phyloP scores from a whole-genome alignment of 2,888 invertebrate species.

The Nycteola revayana region DNA sequence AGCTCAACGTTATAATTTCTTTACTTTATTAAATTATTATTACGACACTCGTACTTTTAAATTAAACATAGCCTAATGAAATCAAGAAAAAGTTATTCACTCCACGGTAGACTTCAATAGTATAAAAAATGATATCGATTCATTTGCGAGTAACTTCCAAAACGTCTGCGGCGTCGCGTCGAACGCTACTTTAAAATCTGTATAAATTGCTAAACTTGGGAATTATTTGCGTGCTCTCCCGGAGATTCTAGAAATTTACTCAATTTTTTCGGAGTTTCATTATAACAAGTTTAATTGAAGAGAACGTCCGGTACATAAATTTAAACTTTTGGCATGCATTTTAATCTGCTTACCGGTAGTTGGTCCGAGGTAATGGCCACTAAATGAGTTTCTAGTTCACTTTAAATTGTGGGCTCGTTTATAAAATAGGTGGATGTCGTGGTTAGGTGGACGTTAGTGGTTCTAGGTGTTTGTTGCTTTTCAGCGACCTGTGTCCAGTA shows the following conservation, averaged over 20 bases:
- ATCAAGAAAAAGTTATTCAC: constrained; percentile 27
- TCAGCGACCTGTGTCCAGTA: constrained; percentile 14
- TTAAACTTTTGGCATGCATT: constrained; percentile 76
- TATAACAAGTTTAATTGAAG: constrained; percentile 79
- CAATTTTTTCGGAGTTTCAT: constrained; percentile 72
- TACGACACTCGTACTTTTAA: too few species aligned
- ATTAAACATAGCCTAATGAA: too few species aligned
- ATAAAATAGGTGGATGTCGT: constrained; percentile 34
- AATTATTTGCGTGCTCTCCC: constrained; percentile 65
- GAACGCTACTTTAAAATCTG: constrained; percentile 62
- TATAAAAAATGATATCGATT: constrained; percentile 52
- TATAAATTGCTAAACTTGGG: constrained; percentile 74
- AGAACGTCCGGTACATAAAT: constrained; percentile 75
- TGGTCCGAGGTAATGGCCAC: constrained; percentile 59
- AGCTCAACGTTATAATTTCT: too few species aligned
- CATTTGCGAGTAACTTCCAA: constrained; percentile 36
- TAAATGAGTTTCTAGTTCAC: constrained; percentile 61
- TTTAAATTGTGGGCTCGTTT: constrained; percentile 49
- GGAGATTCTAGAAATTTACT: constrained; percentile 58
- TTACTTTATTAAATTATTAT: too few species aligned
- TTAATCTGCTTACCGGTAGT: constrained; percentile 72
- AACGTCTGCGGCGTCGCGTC: constrained; percentile 62
- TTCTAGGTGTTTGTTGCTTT: constrained; percentile 13
- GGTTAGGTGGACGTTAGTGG: constrained; percentile 14
- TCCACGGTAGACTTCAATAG: constrained; percentile 38